Base-by-base conservation (phyloP, 2,888 invertebrate genomes). In the Rhaphigaster nebulosa region DNA sequence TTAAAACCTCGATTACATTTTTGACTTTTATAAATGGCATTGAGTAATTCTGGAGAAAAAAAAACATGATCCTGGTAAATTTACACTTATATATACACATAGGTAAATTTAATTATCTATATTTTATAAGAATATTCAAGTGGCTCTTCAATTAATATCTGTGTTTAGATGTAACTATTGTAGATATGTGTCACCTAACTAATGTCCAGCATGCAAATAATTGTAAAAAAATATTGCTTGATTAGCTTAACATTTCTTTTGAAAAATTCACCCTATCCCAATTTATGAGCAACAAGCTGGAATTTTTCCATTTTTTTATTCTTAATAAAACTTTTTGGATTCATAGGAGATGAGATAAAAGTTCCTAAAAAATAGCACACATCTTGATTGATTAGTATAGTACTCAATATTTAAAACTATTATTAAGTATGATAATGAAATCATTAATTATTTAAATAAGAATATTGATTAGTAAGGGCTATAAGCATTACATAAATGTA, bases 121-220 rank as follows among this genome's bases (percentile, higher is more conserved):
- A 76, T 76, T 76, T 76, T 76, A 76, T 23, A 38, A 38, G 34
- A 38, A 38, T 76, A 76, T 38, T 76, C 0, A 34, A 76, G 20
- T 76, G 70, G 23, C 70, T 76, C 70, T 70, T 70, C 70, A 70
- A 70, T 70, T 76, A 76, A 38, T 76, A 76, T 76, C 70, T 76
- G 45, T 84, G 84, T 84, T 84, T 50, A 84, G 45, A 84, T n/a
- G 13, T 84, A 84, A 50, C 45, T 45, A 45, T 50, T 13, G n/a
- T 84, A 84, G 45, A n/a, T 45, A 50, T 84, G 45, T 45, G 45
- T 45, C 5, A 26, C n/a, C 84, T 13, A 13, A 45, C 12, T 84
- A 84, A 50, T n/a, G n/a, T 50, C 84, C 84, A 84, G 45, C 45
- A 84, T 84, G 84, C 41, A 15, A 84, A 65, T 65, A 65, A 65